Evolutionary conservation across 2,888 invertebrate genomes (phyloP).

Genomic region (Marronus borbonicus): DNA sequence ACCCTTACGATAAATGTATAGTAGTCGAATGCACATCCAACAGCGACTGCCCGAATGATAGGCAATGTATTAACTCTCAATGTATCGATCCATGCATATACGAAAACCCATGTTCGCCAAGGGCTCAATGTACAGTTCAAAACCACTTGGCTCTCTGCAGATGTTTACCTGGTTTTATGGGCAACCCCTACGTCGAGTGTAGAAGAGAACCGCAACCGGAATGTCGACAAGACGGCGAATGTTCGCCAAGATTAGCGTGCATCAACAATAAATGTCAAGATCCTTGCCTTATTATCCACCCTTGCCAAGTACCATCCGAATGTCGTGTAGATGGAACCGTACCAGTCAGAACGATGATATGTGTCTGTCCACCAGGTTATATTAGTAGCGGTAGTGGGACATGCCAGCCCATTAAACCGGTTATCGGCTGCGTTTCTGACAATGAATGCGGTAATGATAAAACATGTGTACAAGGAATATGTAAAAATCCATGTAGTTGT

Average conservation of each 20-base stretch:
- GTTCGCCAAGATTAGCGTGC: conserved; percentile 85
- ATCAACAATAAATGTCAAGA: conserved; percentile 87
- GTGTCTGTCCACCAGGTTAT: conserved; percentile 91
- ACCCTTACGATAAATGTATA: conserved; percentile 82
- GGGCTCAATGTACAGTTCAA: conserved; percentile 85
- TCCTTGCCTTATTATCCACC: conserved; percentile 84
- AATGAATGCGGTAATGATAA: conserved; percentile 84
- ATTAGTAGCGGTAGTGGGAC: conserved; percentile 87
- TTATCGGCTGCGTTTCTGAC: conserved; percentile 81
- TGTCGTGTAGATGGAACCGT: conserved; percentile 87
- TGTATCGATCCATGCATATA: conserved; percentile 89
- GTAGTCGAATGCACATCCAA: conserved; percentile 89
- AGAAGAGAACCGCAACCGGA: conserved; percentile 81
- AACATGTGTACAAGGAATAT: conserved; percentile 86
- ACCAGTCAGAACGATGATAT: conserved; percentile 91
- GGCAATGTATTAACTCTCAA: conserved; percentile 88
- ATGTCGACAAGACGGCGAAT: conserved; percentile 87
- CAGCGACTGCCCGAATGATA: conserved; percentile 89
- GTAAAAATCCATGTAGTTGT: conserved; percentile 88
- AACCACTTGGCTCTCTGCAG: conserved; percentile 90
- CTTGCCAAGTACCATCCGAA: conserved; percentile 85
- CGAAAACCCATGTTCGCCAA: conserved; percentile 82
- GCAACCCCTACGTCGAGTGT: conserved; percentile 89
- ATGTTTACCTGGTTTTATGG: conserved; percentile 83
- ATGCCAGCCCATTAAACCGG: conserved; percentile 81